Evolutionary conservation across 2,797 vertebrate genomes (phyloP), one percentile per base, ranked within the genome.

Genomic region (Gymnodraco acuticeps): DNA sequence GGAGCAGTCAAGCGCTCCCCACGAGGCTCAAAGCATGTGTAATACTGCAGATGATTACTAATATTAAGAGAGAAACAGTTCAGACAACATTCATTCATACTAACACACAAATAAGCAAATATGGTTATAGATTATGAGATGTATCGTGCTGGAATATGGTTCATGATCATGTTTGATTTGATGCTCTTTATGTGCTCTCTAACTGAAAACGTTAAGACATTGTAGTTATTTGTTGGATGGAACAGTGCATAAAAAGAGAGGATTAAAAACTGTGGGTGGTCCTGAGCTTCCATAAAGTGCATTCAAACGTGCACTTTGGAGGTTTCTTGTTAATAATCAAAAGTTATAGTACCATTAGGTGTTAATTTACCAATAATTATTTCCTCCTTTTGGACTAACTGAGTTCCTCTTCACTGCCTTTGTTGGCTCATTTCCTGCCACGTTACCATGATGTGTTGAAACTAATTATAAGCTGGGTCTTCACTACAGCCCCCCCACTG

Each of bases 1-100:
- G 64, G 33, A 66, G 50, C 58, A 47, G 67, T 56, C 52, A 20
- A 56, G 51, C 20, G 16, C 45, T 10, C 17, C 33, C 20, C n/a
- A 23, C 2, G 7, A 46, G n/a, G n/a, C 15, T n/a, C 19, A n/a
- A 4, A 16, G n/a, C 15, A 11, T 27, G 10, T 14, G 16, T 42
- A 6, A 68, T 9, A 17, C 19, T 51, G 14, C 12, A 23, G 4
- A 33, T 7, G 50, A 55, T 3, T 33, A 20, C 33, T 3, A 45
- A 4, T 16, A 42, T 12, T 4, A 41, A 19, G n/a, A 46, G 19
- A 31, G 27, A 17, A 8, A 23, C 2, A 8, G 17, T 16, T 6
- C 4, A 66, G 47, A 9, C 50, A 56, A 42, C 31, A 4, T 33
- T 23, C n/a, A 42, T 19, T 2, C 14, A 27, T 27, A 27, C 27